phyloP scores from a whole-genome alignment of 2,113 vertebrate species.

The Nycticorax nycticorax region DNA sequence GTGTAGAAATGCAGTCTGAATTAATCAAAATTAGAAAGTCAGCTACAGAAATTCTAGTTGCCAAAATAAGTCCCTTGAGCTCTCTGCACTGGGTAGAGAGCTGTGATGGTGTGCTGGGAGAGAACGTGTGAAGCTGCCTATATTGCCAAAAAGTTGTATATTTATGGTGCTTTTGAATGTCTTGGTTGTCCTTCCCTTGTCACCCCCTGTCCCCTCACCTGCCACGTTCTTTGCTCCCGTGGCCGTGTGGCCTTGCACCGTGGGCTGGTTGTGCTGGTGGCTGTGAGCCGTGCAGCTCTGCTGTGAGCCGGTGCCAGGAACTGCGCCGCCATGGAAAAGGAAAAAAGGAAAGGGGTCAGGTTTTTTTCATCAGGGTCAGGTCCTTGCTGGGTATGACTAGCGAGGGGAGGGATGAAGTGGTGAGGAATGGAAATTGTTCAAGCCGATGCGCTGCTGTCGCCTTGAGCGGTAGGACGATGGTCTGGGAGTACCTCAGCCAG shows the following conservation, averaged over 20 bases:
- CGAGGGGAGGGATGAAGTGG: not conserved
- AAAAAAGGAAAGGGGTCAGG: not conserved
- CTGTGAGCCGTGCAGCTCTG: not conserved
- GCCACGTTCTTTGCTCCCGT: not conserved
- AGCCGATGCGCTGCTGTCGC: fast-evolving
- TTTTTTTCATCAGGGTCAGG: not conserved
- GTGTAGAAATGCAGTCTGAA: not conserved
- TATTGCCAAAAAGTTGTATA: not conserved
- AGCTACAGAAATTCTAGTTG: not conserved
- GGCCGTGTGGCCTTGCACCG: fast-evolving
- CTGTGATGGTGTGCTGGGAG: not conserved
- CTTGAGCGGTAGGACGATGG: fast-evolving
- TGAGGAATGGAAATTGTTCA: not conserved
- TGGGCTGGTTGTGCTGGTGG: not conserved
- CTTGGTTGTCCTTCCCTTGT: not conserved
- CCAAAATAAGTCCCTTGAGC: fast-evolving
- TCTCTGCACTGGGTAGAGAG: not conserved
- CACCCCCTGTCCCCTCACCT: not conserved
- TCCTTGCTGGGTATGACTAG: not conserved
- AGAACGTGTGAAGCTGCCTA: not conserved
- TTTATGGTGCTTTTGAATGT: not conserved
- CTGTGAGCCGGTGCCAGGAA: fast-evolving
- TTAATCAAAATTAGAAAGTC: not conserved
- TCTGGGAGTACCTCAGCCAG: not conserved
- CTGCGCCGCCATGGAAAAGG: not conserved